These are phyloP conservation scores for Poecilia picta DNA, from an alignment of 2,797 vertebrate genomes.

Conservation along the genomic window DNA sequence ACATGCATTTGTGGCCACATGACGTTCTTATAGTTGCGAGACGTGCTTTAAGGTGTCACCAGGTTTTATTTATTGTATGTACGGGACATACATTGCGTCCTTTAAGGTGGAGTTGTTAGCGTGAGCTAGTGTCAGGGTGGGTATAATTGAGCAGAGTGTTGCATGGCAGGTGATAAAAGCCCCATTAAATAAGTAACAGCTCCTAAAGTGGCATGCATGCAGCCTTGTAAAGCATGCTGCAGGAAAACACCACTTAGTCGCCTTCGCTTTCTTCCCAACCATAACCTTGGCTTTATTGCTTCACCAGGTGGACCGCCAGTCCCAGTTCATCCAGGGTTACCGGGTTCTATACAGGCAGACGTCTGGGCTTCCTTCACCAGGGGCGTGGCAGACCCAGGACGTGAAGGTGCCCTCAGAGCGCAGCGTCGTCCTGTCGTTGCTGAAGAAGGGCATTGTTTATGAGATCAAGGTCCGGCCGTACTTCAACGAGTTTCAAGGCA, in stretches of 20 bases:
- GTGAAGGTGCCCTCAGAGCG: conserved; percentile 94
- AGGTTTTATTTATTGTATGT: conserved; percentile 61
- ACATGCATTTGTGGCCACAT: conserved; percentile 42
- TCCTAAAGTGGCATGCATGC: conserved; percentile 52
- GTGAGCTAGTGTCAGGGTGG: conserved; percentile 61
- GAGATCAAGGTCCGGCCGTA: conserved; percentile 98
- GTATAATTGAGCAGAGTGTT: conserved; percentile 65
- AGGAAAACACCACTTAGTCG: conserved; percentile 16
- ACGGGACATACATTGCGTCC: conserved; percentile 49
- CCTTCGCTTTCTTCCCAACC: conserved; percentile 10
- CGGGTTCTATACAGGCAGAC: conserved; percentile 93
- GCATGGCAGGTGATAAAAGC: conserved; percentile 64
- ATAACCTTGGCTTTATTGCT: conserved; percentile 18
- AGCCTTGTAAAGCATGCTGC: conserved; percentile 35
- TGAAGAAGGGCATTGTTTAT: conserved; percentile 95
- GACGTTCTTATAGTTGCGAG: conserved; percentile 29
- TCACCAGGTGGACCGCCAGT: conserved; percentile 93
- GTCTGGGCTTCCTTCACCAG: conserved; percentile 87
- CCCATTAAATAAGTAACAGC: conserved; percentile 55
- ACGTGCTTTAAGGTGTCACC: conserved; percentile 44
- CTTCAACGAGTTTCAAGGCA: conserved; percentile 99
- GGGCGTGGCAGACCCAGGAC: conserved; percentile 91
- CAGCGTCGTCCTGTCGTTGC: conserved; percentile 84
- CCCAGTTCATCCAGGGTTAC: conserved; percentile 99
- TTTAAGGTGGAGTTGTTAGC: conserved; percentile 40